Evolutionary conservation across 2,797 vertebrate genomes (phyloP), one percentile per base, ranked within the genome.

Genomic region (Aselliscus stoliczkanus): DNA sequence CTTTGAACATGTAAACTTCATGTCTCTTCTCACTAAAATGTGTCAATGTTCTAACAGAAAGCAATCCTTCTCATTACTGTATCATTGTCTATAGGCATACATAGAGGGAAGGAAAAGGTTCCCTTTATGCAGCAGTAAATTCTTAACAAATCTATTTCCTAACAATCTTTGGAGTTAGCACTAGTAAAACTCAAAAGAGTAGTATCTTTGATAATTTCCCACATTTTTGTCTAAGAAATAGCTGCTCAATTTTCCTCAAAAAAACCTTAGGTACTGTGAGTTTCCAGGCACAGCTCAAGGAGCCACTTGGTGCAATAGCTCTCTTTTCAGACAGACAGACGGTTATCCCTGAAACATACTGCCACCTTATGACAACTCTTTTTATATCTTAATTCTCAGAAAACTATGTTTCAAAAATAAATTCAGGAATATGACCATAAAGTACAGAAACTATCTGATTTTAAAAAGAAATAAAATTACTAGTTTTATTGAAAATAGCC

Each of bases 361-460:
- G 97, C 97, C 96, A 96, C 95, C 96, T 97, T 93, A 96, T 95
- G 97, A 97, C 95, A 97, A 96, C 81, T 93, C 79, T 90, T 97
- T 96, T 97, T 82, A 96, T 65, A 87, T 93, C 90, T 91, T 95
- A 92, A 89, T 87, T 94, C 96, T 88, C 69, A 95, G 79, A 90
- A 87, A 42, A 86, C 2, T 50, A 14, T 60, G 34, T 65, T 94
- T 94, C 47, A 94, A 91, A 94, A 94, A 80, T 37, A 86, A 88
- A 70, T 1, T 11, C 54, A 86, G 75, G 58, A 93, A 85, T 77
- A 72, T 1, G 29, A 88, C 23, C 11, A 54, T 56, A 31, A 92
- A 58, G 64, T 21, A 76, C 14, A 60, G 17, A 88, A 75, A 83
- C 82, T 14, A 65, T 64, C 50, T 91, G 9, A 90, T 87, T 82